Conservation (phyloP, 2,113 vertebrate species). For the Aptenodytes patagonicus region DNA sequence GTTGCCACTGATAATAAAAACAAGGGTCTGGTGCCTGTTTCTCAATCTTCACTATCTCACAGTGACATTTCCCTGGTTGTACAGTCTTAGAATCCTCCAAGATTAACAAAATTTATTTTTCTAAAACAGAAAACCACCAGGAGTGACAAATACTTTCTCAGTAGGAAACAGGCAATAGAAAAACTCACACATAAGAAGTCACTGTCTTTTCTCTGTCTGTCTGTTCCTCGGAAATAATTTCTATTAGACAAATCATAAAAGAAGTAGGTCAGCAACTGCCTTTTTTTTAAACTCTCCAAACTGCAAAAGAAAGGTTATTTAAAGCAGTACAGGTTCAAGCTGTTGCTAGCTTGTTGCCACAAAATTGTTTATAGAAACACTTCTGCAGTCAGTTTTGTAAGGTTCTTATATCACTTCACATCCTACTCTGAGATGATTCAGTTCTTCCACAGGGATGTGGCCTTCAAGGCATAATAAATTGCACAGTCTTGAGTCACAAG, state of each 20-base stretch:
- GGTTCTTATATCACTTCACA: conserved; percentile 3
- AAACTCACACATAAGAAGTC: background rate
- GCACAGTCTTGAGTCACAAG: conserved; percentile 37
- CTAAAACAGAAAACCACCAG: background rate
- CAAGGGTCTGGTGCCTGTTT: background rate
- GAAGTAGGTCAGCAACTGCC: background rate
- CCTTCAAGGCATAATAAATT: background rate
- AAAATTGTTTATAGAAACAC: conserved; percentile 2
- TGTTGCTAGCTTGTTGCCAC: conserved; percentile 8
- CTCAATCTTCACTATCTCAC: background rate
- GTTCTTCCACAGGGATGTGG: conserved; percentile 39
- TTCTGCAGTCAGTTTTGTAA: conserved; percentile 11
- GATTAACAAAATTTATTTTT: background rate
- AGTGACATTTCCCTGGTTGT: background rate
- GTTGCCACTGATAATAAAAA: background rate
- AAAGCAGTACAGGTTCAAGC: background rate
- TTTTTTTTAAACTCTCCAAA: background rate
- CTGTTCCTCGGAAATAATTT: background rate
- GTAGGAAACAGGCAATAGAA: background rate
- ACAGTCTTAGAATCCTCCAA: background rate
- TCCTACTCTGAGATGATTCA: conserved; percentile 46
- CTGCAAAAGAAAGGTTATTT: background rate
- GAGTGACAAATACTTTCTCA: background rate
- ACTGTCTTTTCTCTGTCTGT: background rate
- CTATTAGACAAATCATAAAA: background rate